Evolutionary conservation across 2,797 vertebrate species (phyloP), one percentile per base, ranked within the genome.

Genomic region (Cyprinella venusta): DNA sequence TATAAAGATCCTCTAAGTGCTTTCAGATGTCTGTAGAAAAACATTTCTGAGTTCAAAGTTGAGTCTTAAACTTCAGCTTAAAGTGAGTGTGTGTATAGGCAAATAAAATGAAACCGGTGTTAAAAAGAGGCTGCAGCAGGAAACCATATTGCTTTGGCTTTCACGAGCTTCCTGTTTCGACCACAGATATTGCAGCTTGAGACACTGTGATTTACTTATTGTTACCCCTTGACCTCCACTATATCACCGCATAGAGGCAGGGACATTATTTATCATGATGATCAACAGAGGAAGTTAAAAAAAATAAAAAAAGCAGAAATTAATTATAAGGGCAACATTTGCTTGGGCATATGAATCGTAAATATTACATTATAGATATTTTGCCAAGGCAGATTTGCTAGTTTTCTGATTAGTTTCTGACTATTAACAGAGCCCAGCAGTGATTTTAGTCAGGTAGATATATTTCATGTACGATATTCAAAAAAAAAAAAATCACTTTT

Each of bases 101-200:
- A 36, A 79, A 76, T 84, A 33, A 81, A 80, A 83, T 68, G n/a
- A 63, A 50, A 80, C 54, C 38, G 52, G 52, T 80, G 26, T 84
- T 21, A 86, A 67, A 63, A 68, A 79, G 52, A 30, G 70, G 89
- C 90, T 88, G 24, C 90, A 88, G 70, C 87, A 90, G 90, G 89
- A 90, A 91, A 86, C 90, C 85, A 88, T 86, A 56, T 82, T 78
- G 76, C 81, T 86, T 84, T 68, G 84, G 64, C 54, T 67, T 64
- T 80, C 77, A 38, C 61, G 79, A 86, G 81, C 90, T 89, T 90
- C 90, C 88, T 88, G 77, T 91, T 89, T 88, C 81, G 36, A 33
- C 65, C 85, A 81, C 82, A 84, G 81, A 82, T 86, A 88, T 77
- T 64, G 36, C 74, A 72, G 69, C 24, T 75, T 40, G 63, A 69